A percentile compares a stretch with the other conserved stretches of the same genome.
These are phyloP conservation scores for Pelobates fuscus DNA, from an alignment of 2,113 vertebrate species.

Conservation along the genomic window DNA sequence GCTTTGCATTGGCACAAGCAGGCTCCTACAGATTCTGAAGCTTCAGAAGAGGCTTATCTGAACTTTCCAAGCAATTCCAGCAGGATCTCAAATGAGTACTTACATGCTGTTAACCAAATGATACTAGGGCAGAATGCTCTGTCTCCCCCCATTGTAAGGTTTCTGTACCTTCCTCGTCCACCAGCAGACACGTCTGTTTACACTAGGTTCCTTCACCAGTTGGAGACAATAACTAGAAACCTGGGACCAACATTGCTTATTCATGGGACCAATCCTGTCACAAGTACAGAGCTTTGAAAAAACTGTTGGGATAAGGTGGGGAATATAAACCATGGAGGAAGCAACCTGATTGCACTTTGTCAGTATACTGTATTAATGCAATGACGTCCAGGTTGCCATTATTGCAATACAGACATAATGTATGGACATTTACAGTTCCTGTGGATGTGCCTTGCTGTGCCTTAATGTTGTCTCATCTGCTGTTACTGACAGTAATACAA, in stretches of 20 bases:
- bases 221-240: constrained; percentile 79
- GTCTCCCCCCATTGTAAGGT: constrained; percentile 73
- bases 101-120: constrained; percentile 79
- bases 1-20: constrained; percentile 84
- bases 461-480: background rate
- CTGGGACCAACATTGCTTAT: constrained; percentile 89
- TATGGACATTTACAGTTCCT: no score
- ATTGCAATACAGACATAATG: no score
- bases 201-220: constrained; percentile 76
- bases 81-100: constrained; percentile 78
- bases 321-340: no score
- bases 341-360: no score
- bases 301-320: background rate
- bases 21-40: background rate
- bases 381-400: no score
- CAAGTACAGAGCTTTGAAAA: constrained; percentile 84
- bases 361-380: background rate
- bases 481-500: background rate
- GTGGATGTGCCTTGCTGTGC: no score
- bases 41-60: constrained; percentile 59
- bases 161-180: constrained; percentile 84
- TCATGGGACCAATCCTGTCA: constrained; percentile 86
- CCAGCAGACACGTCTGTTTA: constrained; percentile 83
- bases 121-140: constrained; percentile 71
- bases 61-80: constrained; percentile 78